Conservation (phyloP, 2,888 invertebrate genomes). For the Drosophila pullipes region DNA sequence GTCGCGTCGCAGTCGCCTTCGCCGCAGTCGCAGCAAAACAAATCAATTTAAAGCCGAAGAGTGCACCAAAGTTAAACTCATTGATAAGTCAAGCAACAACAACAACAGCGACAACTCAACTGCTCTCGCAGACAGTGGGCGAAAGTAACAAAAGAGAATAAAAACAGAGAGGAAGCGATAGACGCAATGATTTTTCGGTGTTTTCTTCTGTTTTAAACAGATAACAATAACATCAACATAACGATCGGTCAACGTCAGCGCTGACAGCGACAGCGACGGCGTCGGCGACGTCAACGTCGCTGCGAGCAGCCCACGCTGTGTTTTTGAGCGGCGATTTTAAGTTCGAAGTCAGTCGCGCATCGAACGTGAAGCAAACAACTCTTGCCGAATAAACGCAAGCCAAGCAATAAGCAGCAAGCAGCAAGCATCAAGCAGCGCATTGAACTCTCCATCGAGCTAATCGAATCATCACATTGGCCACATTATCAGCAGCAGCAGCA, state of each 20-base stretch:
- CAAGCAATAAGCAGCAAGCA: constrained; percentile 2
- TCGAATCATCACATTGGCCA: constrained; percentile 28
- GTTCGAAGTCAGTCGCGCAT: constrained; percentile 58
- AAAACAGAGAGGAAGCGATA: constrained; percentile 15
- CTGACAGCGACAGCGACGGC: constrained; percentile 9
- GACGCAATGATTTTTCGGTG: constrained; percentile 23
- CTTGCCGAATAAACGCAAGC: not conserved
- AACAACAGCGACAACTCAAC: constrained; percentile 34
- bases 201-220: constrained; percentile 34
- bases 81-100: constrained; percentile 58
- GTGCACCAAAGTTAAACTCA: constrained; percentile 55
- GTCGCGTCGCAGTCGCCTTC: constrained; percentile 6
- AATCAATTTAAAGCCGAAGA: constrained; percentile 67
- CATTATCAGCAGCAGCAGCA: constrained; percentile 50
- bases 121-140: constrained; percentile 17
- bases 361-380: constrained; percentile 57
- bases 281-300: constrained; percentile 5
- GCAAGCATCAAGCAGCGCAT: constrained; percentile 45
- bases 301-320: constrained; percentile 19
- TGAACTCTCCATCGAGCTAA: constrained; percentile 44
- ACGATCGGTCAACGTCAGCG: constrained; percentile 58
- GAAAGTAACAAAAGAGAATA: constrained; percentile 16
- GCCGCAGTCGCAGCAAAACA: constrained; percentile 53
- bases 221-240: constrained; percentile 42
- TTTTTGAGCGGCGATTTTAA: constrained; percentile 55